Percentiles rank a stretch among this genome's conserved stretches.
These are phyloP conservation scores for Drosophila sproati DNA, from an alignment of 1,140 invertebrate genomes.

Conservation along the genomic window DNA sequence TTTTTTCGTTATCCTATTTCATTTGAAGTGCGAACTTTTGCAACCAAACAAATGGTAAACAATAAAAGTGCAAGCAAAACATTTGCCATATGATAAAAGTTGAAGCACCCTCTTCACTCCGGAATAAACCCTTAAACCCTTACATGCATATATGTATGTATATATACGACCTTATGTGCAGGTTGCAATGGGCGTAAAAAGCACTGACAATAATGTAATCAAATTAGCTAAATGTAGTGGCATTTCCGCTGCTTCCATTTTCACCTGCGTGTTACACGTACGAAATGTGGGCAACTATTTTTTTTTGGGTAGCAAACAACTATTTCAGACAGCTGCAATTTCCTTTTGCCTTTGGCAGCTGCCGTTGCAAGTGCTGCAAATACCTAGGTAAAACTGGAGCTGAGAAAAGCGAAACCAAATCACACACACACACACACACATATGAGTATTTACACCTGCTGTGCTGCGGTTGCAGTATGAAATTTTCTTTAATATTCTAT, in stretches of 20 bases:
- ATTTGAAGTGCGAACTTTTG: constrained; percentile 64
- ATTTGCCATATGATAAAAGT: constrained; percentile 75
- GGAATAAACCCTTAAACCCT: constrained; percentile 13
- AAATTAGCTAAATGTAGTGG: constrained; percentile 67
- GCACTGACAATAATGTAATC: constrained; percentile 46
- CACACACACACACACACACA: constrained; percentile 4
- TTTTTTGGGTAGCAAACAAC: constrained; percentile 14
- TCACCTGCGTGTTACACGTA: constrained; percentile 4
- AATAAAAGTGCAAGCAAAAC: constrained; percentile 59
- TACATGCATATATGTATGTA: not conserved
- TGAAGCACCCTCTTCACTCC: constrained; percentile 32
- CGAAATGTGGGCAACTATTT: not conserved
- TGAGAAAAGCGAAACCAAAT: constrained; percentile 5
- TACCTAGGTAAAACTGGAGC: not conserved
- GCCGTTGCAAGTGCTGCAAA: constrained; percentile 2
- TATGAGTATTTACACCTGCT: constrained; percentile 17
- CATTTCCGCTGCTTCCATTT: constrained; percentile 42
- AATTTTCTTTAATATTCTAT: constrained; percentile 56
- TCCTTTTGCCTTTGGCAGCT: constrained; percentile 33
- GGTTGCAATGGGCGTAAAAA: constrained; percentile 16
- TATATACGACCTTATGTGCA: not conserved
- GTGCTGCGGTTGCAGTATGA: constrained; percentile 14
- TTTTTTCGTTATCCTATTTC: constrained; percentile 32
- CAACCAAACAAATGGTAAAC: constrained; percentile 36
- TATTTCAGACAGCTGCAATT: constrained; percentile 66